Percentiles rank a stretch among this genome's conserved stretches.
Evolutionary conservation across 1,140 invertebrate species (phyloP).

Genomic region (Aphaenogaster rudis): DNA sequence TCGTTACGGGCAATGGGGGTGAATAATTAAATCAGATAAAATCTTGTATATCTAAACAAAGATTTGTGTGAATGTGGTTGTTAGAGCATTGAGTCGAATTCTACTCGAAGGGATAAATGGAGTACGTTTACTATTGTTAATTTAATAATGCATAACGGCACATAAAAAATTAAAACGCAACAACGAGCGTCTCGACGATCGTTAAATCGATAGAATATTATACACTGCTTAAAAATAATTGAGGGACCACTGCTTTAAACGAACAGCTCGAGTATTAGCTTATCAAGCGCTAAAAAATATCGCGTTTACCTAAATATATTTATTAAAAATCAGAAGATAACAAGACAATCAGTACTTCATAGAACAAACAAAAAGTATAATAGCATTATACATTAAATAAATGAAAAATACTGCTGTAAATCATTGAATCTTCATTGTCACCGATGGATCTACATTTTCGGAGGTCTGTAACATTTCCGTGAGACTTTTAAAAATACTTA

Average conservation of each 20-base stretch:
- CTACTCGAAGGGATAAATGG: neutral
- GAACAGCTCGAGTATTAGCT: neutral
- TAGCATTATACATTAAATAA: neutral
- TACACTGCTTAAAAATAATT: constrained; percentile 22
- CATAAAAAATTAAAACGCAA: constrained; percentile 58
- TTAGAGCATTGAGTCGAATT: constrained; percentile 32
- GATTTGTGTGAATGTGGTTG: constrained; percentile 3
- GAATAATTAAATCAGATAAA: constrained; percentile 43
- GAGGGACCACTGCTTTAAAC: neutral
- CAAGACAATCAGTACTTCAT: neutral
- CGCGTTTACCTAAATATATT: neutral
- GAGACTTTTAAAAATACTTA: constrained; percentile 1
- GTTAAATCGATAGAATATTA: constrained; percentile 19
- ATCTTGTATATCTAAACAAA: constrained; percentile 14
- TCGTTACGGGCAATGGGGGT: neutral
- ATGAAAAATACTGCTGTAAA: neutral
- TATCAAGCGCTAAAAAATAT: constrained; percentile 21
- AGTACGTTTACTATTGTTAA: constrained; percentile 27
- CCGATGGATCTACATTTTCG: neutral
- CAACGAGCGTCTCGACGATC: constrained; percentile 36
- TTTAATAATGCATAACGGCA: constrained; percentile 51
- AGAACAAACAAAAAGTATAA: neutral
- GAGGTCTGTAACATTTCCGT: neutral
- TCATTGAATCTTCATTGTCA: neutral
- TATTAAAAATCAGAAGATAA: neutral